Base-by-base conservation (phyloP, 2,797 vertebrate species). In the Chaetodon trifasciatus region DNA sequence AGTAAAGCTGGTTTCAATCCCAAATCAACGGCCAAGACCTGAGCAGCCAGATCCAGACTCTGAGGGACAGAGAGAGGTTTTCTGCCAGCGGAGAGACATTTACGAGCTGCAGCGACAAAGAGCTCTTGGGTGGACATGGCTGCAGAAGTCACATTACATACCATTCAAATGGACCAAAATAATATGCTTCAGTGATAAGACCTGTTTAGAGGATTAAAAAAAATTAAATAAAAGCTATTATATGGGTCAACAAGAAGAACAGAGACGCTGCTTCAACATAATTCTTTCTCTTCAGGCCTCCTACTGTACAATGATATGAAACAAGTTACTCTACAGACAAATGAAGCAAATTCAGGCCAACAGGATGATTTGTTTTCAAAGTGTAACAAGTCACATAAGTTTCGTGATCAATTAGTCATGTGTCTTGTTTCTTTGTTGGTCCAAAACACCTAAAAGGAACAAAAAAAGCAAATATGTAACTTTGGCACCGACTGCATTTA, bases 1-100 rank as follows among this genome's bases (percentile, higher is more conserved):
- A 99, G 88, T 63, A 99, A 72, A 44, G 97, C 94, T 1, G 97
- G 96, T 92, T 98, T 99, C 86, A 98, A 78, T 5, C 97, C 97
- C 50, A 89, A 76, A 82, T 96, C 94, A 53, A 98, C 96, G 42
- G 97, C 96, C 32, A 93, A 90, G 61, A 98, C 92, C 77, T 97
- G 96, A 81, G 92, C 95, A 11, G 96, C 96, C 4, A 98, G 81
- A 19, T 96, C 96, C 82, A 97, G 87, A 88, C 96, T 95, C 24
- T 83, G 67, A n/a, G 91, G 62, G 23, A 50, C 60, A 0, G 95
- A 92, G 1, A 95, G 92, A 61, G 79, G 61, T 74, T 93, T 96
- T 79, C 82, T 95, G 46, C 95, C 93, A 16, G 85, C 83, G 63
- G 94, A 90, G 66, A 98, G 87, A 82, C 32, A 85, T 67, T 87